Conservation (phyloP, 2,797 vertebrate genomes). For the Silurus aristotelis region DNA sequence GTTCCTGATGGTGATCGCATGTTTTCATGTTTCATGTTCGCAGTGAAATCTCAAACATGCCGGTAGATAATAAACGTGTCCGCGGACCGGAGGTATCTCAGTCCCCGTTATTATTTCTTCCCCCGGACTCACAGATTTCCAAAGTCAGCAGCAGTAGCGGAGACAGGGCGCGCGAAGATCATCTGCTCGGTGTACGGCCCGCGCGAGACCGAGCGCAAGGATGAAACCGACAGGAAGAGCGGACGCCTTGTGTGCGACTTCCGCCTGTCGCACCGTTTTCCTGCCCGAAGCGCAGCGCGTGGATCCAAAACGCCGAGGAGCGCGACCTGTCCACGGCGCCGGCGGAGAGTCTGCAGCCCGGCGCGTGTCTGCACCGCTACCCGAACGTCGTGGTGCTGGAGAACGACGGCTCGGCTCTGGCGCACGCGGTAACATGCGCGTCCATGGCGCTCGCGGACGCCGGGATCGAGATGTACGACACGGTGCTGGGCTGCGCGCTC, state of each 20-base stretch:
- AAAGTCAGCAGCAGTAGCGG: slow-evolving; percentile 17
- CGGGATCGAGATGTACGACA: slow-evolving; percentile 91
- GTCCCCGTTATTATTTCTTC: slow-evolving; percentile 76
- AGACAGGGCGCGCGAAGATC: slow-evolving; percentile 76
- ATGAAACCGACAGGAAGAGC: slow-evolving; percentile 76
- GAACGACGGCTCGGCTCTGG: slow-evolving; percentile 85
- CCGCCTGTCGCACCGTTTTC: slow-evolving; percentile 89
- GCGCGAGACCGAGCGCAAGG: slow-evolving; percentile 74
- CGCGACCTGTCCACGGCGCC: slow-evolving; percentile 81
- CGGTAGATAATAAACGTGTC: slow-evolving; percentile 85
- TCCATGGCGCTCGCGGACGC: slow-evolving; percentile 88
- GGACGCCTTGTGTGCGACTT: slow-evolving; percentile 86
- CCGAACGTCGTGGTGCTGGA: slow-evolving; percentile 88
- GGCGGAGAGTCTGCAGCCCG: slow-evolving; percentile 84
- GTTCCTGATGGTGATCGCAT: rapidly evolving
- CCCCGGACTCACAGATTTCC: background rate
- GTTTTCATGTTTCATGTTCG: too few species aligned
- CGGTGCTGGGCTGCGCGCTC: slow-evolving; percentile 85
- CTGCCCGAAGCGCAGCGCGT: slow-evolving; percentile 70
- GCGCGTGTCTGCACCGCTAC: slow-evolving; percentile 83
- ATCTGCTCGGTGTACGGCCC: slow-evolving; percentile 89
- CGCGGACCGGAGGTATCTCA: slow-evolving; percentile 88
- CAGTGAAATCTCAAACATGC: slow-evolving; percentile 71
- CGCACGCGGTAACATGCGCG: slow-evolving; percentile 85
- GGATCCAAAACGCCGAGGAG: slow-evolving; percentile 78